Percentiles rank a stretch among this genome's conserved stretches.
These are phyloP conservation scores for Myotis findleyi DNA, from an alignment of 2,797 vertebrate species.

Conservation along the genomic window DNA sequence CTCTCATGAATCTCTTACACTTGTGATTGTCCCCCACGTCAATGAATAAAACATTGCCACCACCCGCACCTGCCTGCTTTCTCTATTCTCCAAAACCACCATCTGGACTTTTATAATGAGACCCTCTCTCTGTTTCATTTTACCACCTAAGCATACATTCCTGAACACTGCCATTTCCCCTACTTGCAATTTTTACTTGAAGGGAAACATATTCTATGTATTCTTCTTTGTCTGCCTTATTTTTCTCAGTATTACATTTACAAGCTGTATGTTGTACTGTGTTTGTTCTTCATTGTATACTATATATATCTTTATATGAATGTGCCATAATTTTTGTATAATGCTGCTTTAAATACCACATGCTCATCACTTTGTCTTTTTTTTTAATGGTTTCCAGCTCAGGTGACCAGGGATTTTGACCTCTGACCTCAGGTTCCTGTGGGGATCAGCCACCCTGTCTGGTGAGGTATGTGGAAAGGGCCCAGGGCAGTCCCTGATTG, in stretches of 20 bases:
- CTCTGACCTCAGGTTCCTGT: not conserved
- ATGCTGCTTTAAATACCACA: not conserved
- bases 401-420: not conserved
- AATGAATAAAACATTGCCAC: not conserved
- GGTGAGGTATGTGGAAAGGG: not conserved
- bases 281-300: not conserved
- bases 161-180: not conserved
- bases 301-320: not conserved
- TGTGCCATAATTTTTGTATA: not conserved
- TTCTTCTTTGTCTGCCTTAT: not conserved
- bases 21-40: not conserved
- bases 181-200: not conserved
- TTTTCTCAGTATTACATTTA: not conserved
- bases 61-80: rapidly evolving
- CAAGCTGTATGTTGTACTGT: not conserved
- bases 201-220: not conserved
- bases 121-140: not conserved
- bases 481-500: no score
- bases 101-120: no score
- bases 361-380: not conserved
- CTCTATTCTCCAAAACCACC: not conserved
- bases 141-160: not conserved
- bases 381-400: not conserved
- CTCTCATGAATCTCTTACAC: not conserved
- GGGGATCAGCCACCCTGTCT: not conserved